Base-by-base conservation (phyloP, 2,113 vertebrate species). In the Hystrix brachyura region DNA sequence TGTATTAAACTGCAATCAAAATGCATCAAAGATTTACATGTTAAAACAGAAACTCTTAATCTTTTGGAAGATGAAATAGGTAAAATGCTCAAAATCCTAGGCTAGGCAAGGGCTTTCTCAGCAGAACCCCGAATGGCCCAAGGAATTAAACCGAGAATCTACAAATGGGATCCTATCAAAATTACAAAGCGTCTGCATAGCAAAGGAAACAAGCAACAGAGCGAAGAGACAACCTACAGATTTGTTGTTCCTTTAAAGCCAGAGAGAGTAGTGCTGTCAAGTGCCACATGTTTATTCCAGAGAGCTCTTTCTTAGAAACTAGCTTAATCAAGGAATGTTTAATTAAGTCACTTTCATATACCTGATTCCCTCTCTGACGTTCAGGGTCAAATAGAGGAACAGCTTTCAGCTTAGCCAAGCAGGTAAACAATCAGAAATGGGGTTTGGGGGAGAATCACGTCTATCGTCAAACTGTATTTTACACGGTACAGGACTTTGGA, bases 241-340 rank as follows among this genome's bases (percentile, higher is more conserved):
- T 38, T 38, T 71, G 9, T 38, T 38, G 7, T 38, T 17, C n/a
- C 17, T 71, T 71, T n/a, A 38, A n/a, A 13, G 11, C 10, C 21
- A 25, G 4, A 29, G 1, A 29, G 15, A 12, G n/a, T 11, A 5
- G 23, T 0, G 0, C 17, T 10, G 14, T n/a, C 3, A 32, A 32
- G 3, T 2, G 23, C 3, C 29, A 32, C 59, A 21, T 13, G 3
- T 19, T 79, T 71, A 38, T 38, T 1, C 7, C n/a, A 4, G 3
- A 69, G 15, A 21, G 2, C 0, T 13, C 3, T n/a, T 62, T 69
- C 15, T 65, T 51, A 34, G 8, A 87, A 67, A 21, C 8, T 9
- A 0, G 1, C 18, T 60, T 69, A 5, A 38, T 15, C 55, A 0
- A 25, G 9, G 3, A 0, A 14, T 34, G 4, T 48, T 69, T 62